Evolutionary conservation across 2,113 vertebrate species (phyloP), one percentile per base, ranked within the genome.

Genomic region (Cololabis saira): DNA sequence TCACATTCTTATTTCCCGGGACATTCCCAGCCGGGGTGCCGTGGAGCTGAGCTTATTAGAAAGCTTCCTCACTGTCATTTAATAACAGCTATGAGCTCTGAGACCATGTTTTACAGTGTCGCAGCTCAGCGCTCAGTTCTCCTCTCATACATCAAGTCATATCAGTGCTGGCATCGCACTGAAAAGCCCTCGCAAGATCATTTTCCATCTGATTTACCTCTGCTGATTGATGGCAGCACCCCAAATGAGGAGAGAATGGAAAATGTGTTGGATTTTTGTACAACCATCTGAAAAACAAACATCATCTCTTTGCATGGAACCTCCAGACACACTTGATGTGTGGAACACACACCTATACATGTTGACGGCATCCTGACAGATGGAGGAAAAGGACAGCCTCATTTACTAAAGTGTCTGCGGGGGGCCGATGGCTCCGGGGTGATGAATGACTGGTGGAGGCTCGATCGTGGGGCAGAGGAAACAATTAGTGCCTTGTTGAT

Each of bases 401-500:
- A 85, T 91, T 90, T 88, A 83, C 82, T 86, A 91, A 82, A 85
- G 76, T 84, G 87, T 80, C 76, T 24, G 53, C 37, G 43, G 74
- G 49, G 82, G 78, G 72, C 85, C 76, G 89, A 92, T 91, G 88
- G 87, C 76, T 24, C 50, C 41, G 41, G 74, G 81, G 80, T 90
- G 91, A 92, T 87, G 87, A 89, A 92, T 89, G 85, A 71, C 68
- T 79, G 83, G 82, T 82, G n/a, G 76, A 66, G 73, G 54, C 74
- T 76, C 71, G 33, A 74, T 63, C 33, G 86, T 81, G 74, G 73
- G 74, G 82, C 77, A 69, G 82, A 84, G 87, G 76, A 91, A 86
- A 92, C 91, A 91, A 92, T 93, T 92, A 93, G 90, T 77, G 90
- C 74, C 85, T 81, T 83, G 87, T 87, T 90, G 89, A 86, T 90